A percentile compares a stretch with the other conserved stretches of the same genome.
These are phyloP conservation scores for Lepidocyrtoides sp. DNA, from an alignment of 2,888 invertebrate species.

Conservation along the genomic window DNA sequence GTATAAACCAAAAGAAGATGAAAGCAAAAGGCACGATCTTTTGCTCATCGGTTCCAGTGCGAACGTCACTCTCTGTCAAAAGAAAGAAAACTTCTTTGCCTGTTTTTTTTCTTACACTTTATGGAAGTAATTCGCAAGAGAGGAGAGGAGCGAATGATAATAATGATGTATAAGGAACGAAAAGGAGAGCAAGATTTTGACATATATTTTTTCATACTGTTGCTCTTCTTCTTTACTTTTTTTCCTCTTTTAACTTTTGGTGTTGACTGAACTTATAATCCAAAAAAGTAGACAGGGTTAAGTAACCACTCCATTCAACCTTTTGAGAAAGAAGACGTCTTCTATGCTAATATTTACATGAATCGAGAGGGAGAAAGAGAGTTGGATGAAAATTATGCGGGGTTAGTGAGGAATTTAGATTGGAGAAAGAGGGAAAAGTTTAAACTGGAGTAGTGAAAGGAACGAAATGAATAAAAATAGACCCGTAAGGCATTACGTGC, in stretches of 20 bases:
- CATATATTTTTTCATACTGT: not conserved
- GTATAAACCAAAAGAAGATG: not conserved
- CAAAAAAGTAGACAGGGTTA: slow-evolving; percentile 40
- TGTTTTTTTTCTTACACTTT: not conserved
- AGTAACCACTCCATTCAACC: not conserved
- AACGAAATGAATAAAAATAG: slow-evolving; percentile 15
- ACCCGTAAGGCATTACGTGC: too few relatives aligned
- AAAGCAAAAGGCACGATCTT: slow-evolving; percentile 21
- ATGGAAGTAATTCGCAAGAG: slow-evolving; percentile 11
- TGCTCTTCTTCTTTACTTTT: not conserved
- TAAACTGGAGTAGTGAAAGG: not conserved
- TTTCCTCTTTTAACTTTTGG: not conserved
- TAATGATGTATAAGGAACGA: not conserved
- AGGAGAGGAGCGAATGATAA: not conserved
- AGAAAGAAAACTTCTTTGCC: slow-evolving; percentile 3
- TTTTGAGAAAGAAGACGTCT: slow-evolving; percentile 10
- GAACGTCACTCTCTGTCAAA: not conserved
- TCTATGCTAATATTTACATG: slow-evolving; percentile 29
- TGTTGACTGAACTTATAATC: slow-evolving; percentile 38
- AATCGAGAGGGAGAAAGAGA: not conserved
- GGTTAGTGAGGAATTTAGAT: not conserved
- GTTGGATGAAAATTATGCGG: not conserved
- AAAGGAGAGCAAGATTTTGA: not conserved
- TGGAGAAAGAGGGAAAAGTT: not conserved
- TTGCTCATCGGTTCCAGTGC: not conserved